Conservation (phyloP, 2,113 vertebrate genomes). For the Bos taurus region DNA sequence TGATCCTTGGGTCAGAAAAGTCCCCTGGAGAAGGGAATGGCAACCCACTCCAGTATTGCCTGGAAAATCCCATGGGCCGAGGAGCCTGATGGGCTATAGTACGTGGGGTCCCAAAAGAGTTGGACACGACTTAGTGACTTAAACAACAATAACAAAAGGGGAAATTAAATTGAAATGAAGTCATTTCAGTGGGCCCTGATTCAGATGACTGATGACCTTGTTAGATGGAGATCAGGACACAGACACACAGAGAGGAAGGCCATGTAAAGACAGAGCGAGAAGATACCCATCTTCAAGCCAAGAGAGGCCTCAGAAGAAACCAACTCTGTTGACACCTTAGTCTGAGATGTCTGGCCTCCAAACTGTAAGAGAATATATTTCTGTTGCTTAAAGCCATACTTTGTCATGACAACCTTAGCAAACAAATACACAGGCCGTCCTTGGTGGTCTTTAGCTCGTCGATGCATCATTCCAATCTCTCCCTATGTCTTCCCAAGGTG, state of each 20-base stretch:
- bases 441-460: neutral
- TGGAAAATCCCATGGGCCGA: neutral
- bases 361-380: too few species aligned
- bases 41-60: neutral
- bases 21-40: neutral
- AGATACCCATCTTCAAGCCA: neutral
- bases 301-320: neutral
- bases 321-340: neutral
- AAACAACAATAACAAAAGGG: neutral
- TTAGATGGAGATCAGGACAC: neutral
- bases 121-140: neutral
- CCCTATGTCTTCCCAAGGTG: neutral
- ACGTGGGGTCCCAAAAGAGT: neutral
- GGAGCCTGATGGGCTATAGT: neutral
- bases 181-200: neutral
- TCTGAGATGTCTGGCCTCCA: neutral
- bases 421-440: accelerated
- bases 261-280: neutral
- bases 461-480: accelerated
- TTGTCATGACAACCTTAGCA: neutral
- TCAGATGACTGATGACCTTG: neutral
- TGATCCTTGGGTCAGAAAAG: neutral
- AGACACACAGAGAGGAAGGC: neutral
- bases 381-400: neutral
- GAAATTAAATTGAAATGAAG: neutral